Percentiles rank a stretch among this genome's conserved stretches.
phyloP scores from a whole-genome alignment of 2,888 invertebrate genomes.

The Dryocosmus kuriphilus region DNA sequence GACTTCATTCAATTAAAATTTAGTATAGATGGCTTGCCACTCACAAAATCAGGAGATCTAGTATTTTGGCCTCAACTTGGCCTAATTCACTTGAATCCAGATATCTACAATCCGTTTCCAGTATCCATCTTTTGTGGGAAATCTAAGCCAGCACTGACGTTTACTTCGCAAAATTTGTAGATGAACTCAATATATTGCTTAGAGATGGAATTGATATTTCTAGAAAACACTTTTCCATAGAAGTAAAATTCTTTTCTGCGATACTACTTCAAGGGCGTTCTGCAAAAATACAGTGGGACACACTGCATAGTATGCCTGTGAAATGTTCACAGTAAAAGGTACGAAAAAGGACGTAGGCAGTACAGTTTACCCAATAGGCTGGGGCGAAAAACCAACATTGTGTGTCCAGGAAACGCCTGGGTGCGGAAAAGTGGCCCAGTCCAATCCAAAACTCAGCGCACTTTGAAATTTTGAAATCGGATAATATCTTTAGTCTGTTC shows the following conservation, averaged over 20 bases:
- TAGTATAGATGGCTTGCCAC: conserved; percentile 22
- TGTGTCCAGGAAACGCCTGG: too few relatives aligned
- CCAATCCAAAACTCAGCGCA: too few relatives aligned
- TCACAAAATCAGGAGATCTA: conserved; percentile 8
- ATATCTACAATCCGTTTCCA: background rate
- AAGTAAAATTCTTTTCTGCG: too few relatives aligned
- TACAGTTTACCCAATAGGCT: too few relatives aligned
- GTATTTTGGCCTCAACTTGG: conserved; percentile 25
- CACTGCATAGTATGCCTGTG: too few relatives aligned
- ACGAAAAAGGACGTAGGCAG: background rate
- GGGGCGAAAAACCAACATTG: too few relatives aligned
- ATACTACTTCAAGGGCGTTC: too few relatives aligned
- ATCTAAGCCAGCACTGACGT: background rate
- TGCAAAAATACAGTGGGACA: too few relatives aligned
- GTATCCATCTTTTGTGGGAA: background rate
- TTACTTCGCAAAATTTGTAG: background rate
- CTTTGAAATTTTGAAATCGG: too few relatives aligned
- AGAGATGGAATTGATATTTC: background rate
- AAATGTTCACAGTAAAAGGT: background rate
- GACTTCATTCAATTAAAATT: conserved; percentile 20
- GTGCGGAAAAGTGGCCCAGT: too few relatives aligned
- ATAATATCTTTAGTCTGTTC: too few relatives aligned
- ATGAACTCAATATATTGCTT: background rate
- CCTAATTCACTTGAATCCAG: conserved; percentile 11
- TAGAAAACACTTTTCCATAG: background rate